Base-by-base conservation (phyloP, 2,797 vertebrate species). In the Pangasius macronema region DNA sequence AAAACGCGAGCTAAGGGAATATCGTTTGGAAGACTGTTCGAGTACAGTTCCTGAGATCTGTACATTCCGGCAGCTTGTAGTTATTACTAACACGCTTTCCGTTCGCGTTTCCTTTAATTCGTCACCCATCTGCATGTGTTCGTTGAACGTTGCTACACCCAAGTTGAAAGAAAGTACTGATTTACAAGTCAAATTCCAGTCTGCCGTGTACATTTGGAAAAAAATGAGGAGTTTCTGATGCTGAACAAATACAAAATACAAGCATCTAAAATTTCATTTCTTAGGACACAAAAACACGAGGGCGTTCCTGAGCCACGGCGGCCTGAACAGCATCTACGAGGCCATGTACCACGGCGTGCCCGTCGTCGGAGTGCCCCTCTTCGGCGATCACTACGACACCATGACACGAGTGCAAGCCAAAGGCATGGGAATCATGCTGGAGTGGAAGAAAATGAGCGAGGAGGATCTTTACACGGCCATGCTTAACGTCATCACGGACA, bases 291-390 rank as follows among this genome's bases (percentile, higher is more conserved):
- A 95, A 83, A 97, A 97, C 93, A 98, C 97, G 33, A 96, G 94
- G 91, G 98, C 97, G 72, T 99, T 99, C 92, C 95, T 99, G 90
- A 99, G 98, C 90, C 99, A 99, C 0, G 99, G 99, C 1, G 99
- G 99, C 59, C 94, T 99, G 88, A 99, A 99, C 94, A 98, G 99
- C 93, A 99, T 99, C 92, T 99, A 99, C 90, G 99, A 99, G 93
- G 98, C 98, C 85, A 98, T 99, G 98, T 99, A 99, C 92, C 99
- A 99, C 0, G 98, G 99, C 0, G 97, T 99, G 0, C 98, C 99
- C 0, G 98, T 99, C 80, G 98, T 99, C 68, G 99, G 99, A 1
- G 97, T 99, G 82, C 99, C 99, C 0, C 96, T 99, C 51, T 99
- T 99, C 3, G 98, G 98, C 83, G 99, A 99, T 94, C 99, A 99